phyloP scores from a whole-genome alignment of 2,888 invertebrate species.

The Toxonevra muliebris region DNA sequence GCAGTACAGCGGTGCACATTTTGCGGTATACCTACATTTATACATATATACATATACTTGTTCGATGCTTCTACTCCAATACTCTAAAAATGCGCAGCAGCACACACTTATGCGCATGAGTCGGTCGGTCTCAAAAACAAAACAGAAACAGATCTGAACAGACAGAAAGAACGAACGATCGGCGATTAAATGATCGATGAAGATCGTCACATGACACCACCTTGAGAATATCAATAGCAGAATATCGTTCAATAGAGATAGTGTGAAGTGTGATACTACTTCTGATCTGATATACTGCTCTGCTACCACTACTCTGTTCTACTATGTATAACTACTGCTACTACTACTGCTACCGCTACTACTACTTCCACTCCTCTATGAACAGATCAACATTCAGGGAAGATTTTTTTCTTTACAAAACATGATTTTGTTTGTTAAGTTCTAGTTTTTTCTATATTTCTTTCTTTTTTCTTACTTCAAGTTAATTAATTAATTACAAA shows the following conservation, averaged over 20 bases:
- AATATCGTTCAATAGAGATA: neutral
- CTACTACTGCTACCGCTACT: conserved; percentile 23
- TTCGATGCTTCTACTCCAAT: too few relatives aligned
- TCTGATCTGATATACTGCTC: conserved; percentile 15
- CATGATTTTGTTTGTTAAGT: conserved; percentile 39
- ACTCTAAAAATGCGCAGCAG: too few relatives aligned
- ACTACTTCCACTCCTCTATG: conserved; percentile 29
- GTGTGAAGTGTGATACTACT: neutral
- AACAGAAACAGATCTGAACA: conserved; percentile 2
- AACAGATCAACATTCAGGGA: conserved; percentile 49
- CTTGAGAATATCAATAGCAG: neutral
- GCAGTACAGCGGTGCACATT: too few relatives aligned
- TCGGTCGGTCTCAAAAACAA: conserved; percentile 8
- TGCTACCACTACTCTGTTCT: conserved; percentile 29
- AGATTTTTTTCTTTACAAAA: conserved; percentile 37
- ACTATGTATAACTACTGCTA: conserved; percentile 20
- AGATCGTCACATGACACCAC: neutral
- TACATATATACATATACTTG: too few relatives aligned
- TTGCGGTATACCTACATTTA: too few relatives aligned
- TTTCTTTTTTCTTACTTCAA: conserved; percentile 41
- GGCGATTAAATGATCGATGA: conserved; percentile 3
- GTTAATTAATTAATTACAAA: conserved; percentile 31
- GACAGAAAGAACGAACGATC: conserved; percentile 3
- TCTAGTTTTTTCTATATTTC: conserved; percentile 49
- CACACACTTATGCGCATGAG: neutral